These are phyloP conservation scores for Notarius lentiginosus DNA, from an alignment of 2,113 vertebrate species.

Conservation along the genomic window DNA sequence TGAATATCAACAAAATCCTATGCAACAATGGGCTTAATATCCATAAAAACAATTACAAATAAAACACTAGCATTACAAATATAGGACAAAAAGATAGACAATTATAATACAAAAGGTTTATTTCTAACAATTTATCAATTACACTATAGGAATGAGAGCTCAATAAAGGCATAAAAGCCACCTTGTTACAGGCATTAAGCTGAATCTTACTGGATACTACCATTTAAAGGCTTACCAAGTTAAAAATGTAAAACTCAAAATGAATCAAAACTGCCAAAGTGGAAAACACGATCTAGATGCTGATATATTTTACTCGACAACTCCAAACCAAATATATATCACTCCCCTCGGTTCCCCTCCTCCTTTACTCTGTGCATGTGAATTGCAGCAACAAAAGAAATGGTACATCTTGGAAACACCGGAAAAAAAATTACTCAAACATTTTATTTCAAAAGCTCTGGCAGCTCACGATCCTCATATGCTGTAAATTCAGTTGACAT, in stretches of 20 bases:
- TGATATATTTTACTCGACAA: constrained; percentile 53
- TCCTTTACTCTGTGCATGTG: constrained; percentile 62
- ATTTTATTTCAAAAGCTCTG: constrained; percentile 97
- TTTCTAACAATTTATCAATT: constrained; percentile 79
- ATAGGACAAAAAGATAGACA: constrained; percentile 12
- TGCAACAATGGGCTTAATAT: neutral
- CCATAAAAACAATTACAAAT: neutral
- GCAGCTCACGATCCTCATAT: constrained; percentile 79
- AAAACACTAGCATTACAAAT: constrained; percentile 21
- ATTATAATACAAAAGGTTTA: constrained; percentile 62
- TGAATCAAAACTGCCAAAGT: constrained; percentile 24
- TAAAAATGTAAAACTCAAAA: constrained; percentile 65
- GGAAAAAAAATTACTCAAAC: constrained; percentile 64
- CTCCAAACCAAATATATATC: constrained; percentile 56
- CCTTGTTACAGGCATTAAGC: constrained; percentile 72
- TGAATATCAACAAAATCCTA: neutral
- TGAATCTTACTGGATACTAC: constrained; percentile 67
- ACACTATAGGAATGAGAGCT: constrained; percentile 78
- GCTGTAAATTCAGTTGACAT: constrained; percentile 96
- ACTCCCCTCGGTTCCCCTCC: constrained; percentile 59
- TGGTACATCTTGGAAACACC: constrained; percentile 65
- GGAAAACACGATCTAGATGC: too few species aligned
- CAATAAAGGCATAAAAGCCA: constrained; percentile 72
- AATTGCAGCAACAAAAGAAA: constrained; percentile 65
- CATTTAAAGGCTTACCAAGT: constrained; percentile 69